Base-by-base conservation (phyloP, 1,140 invertebrate species). In the Samia ricini region DNA sequence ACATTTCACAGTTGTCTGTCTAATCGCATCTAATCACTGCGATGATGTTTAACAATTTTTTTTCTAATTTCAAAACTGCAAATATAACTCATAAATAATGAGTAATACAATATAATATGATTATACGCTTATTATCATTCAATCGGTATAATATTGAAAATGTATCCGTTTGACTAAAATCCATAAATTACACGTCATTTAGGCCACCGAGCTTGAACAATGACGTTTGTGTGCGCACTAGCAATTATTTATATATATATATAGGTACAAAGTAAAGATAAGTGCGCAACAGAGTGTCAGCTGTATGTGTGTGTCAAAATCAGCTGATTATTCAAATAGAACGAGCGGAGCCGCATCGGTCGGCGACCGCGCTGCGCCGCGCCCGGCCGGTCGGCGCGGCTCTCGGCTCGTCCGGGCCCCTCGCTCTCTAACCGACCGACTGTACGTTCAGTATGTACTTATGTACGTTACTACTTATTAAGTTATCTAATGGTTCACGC, bases 251-350 rank as follows among this genome's bases (percentile, higher is more conserved):
- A 61, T 68, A 68, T 74, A n/a, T n/a, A 55, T n/a, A 29, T 29
- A 26, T 23, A 33, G 52, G 64, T 76, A 79, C 71, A 62, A 77
- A 69, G 66, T 62, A 76, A 63, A 80, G 80, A 89, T 87, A 86
- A 84, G 73, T 78, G 75, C 72, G 75, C 78, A 77, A 78, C 79
- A 72, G 79, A 66, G 77, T 76, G 83, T 83, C 85, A 86, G 87
- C 87, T 89, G 86, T 88, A 29, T 29, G 77, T 88, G 83, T 82
- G 87, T 90, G 88, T 91, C 89, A 91, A 89, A 91, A 91, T 90
- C 88, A 91, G 89, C 89, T 91, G 89, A 89, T 90, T 88, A 89
- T 88, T 88, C 85, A 90, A 90, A 89, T 88, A 89, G 81, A 84
- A 82, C 78, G 81, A 82, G 79, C 83, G 74, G 62, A 79, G 78